Evolutionary conservation across 1,140 invertebrate species (phyloP).

Genomic region (Cardiocondyla obscurior): DNA sequence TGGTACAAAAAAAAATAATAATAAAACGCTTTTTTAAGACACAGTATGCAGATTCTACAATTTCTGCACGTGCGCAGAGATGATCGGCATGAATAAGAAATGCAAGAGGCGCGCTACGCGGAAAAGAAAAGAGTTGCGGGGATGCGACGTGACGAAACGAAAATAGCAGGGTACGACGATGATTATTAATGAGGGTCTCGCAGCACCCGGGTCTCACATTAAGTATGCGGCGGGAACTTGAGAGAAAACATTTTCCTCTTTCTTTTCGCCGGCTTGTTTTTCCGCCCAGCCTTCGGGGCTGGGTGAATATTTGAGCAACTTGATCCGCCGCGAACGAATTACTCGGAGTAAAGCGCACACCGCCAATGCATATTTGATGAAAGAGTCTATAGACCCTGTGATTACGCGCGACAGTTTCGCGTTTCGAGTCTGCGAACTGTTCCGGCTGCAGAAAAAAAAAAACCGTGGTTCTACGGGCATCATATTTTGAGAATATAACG

Average conservation of each 20-base stretch:
- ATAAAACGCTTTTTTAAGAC: neutral
- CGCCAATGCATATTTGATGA: constrained; percentile 52
- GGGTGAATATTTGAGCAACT: constrained; percentile 35
- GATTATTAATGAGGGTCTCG: constrained; percentile 49
- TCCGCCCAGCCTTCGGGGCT: neutral
- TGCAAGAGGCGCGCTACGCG: neutral
- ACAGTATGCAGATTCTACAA: neutral
- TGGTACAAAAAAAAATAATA: neutral
- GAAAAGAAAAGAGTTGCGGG: neutral
- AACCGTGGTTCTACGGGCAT: neutral
- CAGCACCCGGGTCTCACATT: neutral
- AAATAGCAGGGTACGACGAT: neutral
- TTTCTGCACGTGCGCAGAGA: neutral
- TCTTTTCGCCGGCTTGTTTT: constrained; percentile 19
- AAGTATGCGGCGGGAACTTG: constrained; percentile 31
- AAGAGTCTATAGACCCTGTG: neutral
- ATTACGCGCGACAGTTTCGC: constrained; percentile 7
- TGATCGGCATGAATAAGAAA: constrained; percentile 14
- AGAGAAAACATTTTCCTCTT: constrained; percentile 17
- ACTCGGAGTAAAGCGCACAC: neutral
- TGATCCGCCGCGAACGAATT: constrained; percentile 3
- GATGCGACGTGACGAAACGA: neutral
- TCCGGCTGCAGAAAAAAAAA: neutral
- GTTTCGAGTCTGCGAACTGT: constrained; percentile 16
- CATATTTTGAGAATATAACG: neutral